Percentiles rank a stretch among this genome's conserved stretches.
phyloP scores from a whole-genome alignment of 2,113 vertebrate species.

The Agelaius tricolor region DNA sequence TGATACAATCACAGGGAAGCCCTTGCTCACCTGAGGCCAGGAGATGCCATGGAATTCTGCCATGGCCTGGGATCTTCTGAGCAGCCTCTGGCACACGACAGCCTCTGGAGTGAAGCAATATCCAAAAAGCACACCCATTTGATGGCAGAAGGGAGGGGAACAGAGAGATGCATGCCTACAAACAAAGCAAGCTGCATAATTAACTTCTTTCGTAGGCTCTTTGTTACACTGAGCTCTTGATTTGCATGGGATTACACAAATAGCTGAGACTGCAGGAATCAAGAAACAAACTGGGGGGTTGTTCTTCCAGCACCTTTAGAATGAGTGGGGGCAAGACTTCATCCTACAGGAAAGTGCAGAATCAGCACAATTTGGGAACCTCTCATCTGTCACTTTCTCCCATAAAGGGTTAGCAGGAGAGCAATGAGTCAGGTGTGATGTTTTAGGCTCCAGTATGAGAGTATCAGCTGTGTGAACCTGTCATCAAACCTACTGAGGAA shows the following conservation, averaged over 20 bases:
- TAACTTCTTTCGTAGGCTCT: not conserved
- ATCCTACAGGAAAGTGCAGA: not conserved
- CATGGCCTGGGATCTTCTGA: not conserved
- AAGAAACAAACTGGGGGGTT: not conserved
- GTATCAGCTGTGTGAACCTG: not conserved
- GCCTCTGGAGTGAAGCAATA: not conserved
- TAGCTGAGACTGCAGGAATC: not conserved
- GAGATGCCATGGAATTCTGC: not conserved
- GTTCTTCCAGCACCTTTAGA: not conserved
- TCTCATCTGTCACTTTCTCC: not conserved
- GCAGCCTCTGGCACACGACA: not conserved
- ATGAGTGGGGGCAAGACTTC: not conserved
- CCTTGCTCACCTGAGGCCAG: not conserved
- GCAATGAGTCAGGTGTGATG: not conserved
- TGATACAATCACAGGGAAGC: not conserved
- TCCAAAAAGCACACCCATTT: not conserved
- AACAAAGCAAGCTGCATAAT: not conserved
- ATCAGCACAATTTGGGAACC: not conserved
- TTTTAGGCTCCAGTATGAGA: not conserved
- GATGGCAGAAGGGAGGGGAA: not conserved
- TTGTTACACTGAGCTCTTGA: not conserved
- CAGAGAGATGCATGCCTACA: not conserved
- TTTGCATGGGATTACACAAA: not conserved
- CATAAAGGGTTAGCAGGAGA: not conserved
- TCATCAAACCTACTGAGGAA: fast-evolving